Evolutionary conservation across 2,888 invertebrate species (phyloP).

Genomic region (Machimus rusticus): DNA sequence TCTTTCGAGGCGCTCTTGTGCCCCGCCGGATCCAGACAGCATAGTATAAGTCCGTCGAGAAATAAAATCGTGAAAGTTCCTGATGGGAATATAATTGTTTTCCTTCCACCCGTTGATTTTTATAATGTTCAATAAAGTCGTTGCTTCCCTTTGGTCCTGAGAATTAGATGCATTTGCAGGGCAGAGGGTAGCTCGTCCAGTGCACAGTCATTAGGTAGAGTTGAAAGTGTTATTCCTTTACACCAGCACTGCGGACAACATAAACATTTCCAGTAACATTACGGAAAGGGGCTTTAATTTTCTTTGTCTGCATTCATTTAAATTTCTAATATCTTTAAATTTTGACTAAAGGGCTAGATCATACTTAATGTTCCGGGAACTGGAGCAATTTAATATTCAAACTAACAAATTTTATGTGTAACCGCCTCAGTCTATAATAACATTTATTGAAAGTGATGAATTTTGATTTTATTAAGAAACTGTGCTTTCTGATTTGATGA

Average conservation of each 20-base stretch:
- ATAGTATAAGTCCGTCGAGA: neutral
- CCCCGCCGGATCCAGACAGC: neutral
- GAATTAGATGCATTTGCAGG: neutral
- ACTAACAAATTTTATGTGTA: no score
- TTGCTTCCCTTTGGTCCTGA: neutral
- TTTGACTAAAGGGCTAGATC: neutral
- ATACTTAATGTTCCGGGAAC: neutral
- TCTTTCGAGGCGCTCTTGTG: neutral
- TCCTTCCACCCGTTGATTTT: neutral
- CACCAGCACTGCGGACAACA: neutral
- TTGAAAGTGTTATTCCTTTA: neutral
- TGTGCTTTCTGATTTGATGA: neutral
- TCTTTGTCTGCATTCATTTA: no score
- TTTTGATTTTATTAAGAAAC: neutral
- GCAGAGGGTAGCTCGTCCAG: neutral
- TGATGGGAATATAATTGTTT: neutral
- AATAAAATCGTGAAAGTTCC: neutral
- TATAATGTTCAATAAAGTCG: neutral
- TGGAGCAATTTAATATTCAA: no score
- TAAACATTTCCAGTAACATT: neutral
- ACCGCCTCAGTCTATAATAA: no score
- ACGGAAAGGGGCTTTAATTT: no score
- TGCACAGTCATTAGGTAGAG: neutral
- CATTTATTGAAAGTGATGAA: no score
- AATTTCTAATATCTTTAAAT: neutral